Evolutionary conservation across 1,140 invertebrate genomes (phyloP).

Genomic region (Cataglyphis hispanica): DNA sequence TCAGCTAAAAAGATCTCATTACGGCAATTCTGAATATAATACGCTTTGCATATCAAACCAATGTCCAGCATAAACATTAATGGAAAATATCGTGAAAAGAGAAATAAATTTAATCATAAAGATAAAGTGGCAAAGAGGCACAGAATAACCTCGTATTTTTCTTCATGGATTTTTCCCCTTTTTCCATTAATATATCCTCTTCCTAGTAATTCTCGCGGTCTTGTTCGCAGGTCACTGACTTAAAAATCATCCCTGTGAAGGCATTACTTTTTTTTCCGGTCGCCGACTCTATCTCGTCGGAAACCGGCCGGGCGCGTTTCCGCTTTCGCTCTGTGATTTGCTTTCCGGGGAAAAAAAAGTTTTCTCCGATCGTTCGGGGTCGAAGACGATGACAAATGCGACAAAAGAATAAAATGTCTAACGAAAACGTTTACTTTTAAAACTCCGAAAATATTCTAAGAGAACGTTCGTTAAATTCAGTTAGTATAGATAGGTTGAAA

Average conservation of each 20-base stretch:
- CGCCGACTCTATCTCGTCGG: constrained; percentile 26
- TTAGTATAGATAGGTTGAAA: neutral
- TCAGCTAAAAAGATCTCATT: constrained; percentile 3
- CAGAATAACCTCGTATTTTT: neutral
- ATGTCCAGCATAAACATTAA: constrained; percentile 1
- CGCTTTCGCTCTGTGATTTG: constrained; percentile 25
- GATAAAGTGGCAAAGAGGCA: neutral
- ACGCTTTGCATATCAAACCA: neutral
- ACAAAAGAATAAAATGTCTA: neutral
- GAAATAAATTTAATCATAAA: constrained; percentile 33
- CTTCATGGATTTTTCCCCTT: too few relatives aligned
- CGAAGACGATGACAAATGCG: neutral
- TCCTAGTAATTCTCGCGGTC: neutral
- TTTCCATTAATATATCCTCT: constrained; percentile 22
- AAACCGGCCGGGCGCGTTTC: constrained; percentile 15
- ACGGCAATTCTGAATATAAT: neutral
- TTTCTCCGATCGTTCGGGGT: constrained; percentile 42
- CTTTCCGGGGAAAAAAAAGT: constrained; percentile 29
- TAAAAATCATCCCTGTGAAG: constrained; percentile 29
- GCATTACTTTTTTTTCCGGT: constrained; percentile 11
- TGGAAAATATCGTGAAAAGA: neutral
- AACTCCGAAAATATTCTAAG: neutral
- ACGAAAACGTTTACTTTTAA: constrained; percentile 24
- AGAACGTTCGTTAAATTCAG: constrained; percentile 16
- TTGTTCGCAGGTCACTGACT: constrained; percentile 11